Conservation (phyloP, 2,797 vertebrate genomes). For the Stomatorhinus walkeri region DNA sequence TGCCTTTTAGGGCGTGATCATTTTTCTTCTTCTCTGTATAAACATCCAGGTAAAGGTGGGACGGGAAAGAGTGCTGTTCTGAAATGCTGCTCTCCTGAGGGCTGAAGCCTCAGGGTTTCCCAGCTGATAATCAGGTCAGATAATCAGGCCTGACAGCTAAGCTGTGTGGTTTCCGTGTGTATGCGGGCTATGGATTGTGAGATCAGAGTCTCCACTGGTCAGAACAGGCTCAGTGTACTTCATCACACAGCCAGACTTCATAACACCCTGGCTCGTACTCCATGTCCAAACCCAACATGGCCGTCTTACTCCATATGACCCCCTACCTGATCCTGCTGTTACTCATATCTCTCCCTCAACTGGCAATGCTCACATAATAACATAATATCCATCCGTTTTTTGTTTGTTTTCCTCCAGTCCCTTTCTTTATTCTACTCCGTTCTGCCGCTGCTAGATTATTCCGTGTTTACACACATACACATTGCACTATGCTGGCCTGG, state of each 20-base stretch:
- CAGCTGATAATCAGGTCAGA: background rate
- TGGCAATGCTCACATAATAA: background rate
- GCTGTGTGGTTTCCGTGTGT: background rate
- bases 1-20: background rate
- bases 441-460: background rate
- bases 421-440: background rate
- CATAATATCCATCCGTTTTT: background rate
- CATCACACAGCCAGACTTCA: background rate
- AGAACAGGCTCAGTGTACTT: background rate
- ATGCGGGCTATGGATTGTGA: background rate
- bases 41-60: background rate
- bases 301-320: background rate
- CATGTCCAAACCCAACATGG: background rate
- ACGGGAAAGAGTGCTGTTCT: background rate
- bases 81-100: background rate
- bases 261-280: background rate
- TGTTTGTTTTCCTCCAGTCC: background rate
- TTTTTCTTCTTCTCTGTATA: background rate
- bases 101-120: background rate
- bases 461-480: background rate
- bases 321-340: background rate
- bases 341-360: background rate
- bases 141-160: conserved; percentile 21
- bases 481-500: background rate
- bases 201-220: background rate